These are phyloP conservation scores for Caenorhabditis angaria DNA, from an alignment of 2,888 invertebrate genomes.

Conservation along the genomic window DNA sequence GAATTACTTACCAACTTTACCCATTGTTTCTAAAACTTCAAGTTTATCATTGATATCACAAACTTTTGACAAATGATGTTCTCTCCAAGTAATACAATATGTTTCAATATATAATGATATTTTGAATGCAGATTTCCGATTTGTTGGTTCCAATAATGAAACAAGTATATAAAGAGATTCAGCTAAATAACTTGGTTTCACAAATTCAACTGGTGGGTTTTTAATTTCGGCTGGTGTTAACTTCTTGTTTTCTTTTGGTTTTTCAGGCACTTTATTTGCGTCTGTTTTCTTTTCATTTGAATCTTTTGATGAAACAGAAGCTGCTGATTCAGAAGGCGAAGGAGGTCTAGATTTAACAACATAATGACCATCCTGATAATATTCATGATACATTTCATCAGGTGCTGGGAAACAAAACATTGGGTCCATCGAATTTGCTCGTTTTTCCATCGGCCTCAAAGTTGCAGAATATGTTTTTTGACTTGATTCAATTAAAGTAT, in stretches of 20 bases:
- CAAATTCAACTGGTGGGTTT: neutral
- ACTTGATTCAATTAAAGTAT: slow-evolving; percentile 41
- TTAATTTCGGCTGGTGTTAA: neutral
- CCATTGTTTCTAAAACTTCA: slow-evolving; percentile 20
- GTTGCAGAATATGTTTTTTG: slow-evolving; percentile 17
- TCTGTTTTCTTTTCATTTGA: too few species aligned
- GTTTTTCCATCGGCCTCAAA: slow-evolving; percentile 34
- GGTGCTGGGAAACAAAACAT: slow-evolving; percentile 10
- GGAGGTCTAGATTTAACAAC: neutral
- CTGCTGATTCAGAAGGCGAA: neutral
- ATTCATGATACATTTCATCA: neutral
- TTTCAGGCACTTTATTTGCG: neutral
- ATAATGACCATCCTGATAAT: too few species aligned
- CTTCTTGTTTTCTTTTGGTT: neutral
- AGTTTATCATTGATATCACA: slow-evolving; percentile 19
- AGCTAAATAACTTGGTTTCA: neutral
- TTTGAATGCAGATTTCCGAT: slow-evolving; percentile 29
- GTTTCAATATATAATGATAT: slow-evolving; percentile 17
- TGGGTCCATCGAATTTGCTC: slow-evolving; percentile 30
- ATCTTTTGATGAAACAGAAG: neutral
- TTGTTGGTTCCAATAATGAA: slow-evolving; percentile 20
- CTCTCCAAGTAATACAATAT: slow-evolving; percentile 18
- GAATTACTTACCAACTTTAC: slow-evolving; percentile 33
- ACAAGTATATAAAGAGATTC: slow-evolving; percentile 19
- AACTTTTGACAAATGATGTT: slow-evolving; percentile 14